Conservation (phyloP, 2,113 vertebrate genomes). For the Sinocyclocheilus maitianheensis region DNA sequence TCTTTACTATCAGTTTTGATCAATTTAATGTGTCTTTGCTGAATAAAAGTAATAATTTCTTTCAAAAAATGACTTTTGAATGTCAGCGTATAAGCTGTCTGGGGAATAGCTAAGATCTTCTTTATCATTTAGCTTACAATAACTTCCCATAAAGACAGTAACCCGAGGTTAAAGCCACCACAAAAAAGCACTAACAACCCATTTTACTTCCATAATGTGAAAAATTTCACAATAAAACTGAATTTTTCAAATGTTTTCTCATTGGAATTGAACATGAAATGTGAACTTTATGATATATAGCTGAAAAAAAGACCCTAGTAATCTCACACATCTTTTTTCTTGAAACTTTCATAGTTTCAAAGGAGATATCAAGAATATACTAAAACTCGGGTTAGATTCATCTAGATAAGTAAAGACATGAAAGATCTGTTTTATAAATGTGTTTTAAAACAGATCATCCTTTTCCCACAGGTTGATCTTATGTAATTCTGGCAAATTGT, state of each 20-base stretch:
- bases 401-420: not conserved
- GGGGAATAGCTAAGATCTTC: too few relatives aligned
- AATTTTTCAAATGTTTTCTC: too few relatives aligned
- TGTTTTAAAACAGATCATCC: not conserved
- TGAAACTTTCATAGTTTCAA: not conserved
- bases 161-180: not conserved
- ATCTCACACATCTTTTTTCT: not conserved
- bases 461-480: not conserved
- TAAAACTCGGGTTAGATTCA: not conserved
- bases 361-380: not conserved
- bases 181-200: not conserved
- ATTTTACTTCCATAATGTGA: not conserved
- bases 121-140: not conserved
- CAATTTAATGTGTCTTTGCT: too few relatives aligned
- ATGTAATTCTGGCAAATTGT: not conserved
- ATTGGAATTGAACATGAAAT: not conserved
- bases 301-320: not conserved
- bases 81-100: too few relatives aligned
- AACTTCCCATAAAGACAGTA: not conserved
- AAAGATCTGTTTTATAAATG: not conserved
- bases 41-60: too few relatives aligned
- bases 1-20: too few relatives aligned
- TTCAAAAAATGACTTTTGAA: too few relatives aligned
- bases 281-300: not conserved
- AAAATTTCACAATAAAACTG: not conserved